Conservation (phyloP, 2,113 vertebrate species). For the Dipodomys merriami region DNA sequence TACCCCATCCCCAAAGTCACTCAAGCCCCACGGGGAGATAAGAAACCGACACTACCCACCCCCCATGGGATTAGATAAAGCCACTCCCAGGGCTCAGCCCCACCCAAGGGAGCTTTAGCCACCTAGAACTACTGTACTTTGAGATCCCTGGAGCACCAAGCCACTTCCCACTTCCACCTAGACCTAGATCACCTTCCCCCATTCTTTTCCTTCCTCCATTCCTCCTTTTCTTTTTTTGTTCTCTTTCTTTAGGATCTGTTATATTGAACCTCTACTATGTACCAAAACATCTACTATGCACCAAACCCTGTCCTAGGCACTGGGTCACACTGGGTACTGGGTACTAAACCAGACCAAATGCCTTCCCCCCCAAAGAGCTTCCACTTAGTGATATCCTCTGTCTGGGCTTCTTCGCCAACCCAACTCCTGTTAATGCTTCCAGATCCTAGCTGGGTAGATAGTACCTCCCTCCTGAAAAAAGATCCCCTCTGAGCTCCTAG, state of each 20-base stretch:
- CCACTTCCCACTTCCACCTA: neutral
- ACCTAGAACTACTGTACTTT: constrained; percentile 10
- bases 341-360: constrained; percentile 41
- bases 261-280: constrained; percentile 19
- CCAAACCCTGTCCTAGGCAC: neutral
- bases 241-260: neutral
- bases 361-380: neutral
- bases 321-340: neutral
- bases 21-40: neutral
- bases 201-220: neutral
- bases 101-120: constrained; percentile 9
- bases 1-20: constrained; percentile 19
- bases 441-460: neutral
- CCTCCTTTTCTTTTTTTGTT: neutral
- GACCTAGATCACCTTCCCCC: neutral
- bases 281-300: neutral
- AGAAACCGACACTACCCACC: constrained; percentile 35
- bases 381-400: constrained; percentile 26
- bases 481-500: neutral
- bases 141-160: constrained; percentile 4
- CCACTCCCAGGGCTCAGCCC: neutral
- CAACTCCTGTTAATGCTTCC: neutral
- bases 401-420: neutral
- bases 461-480: neutral
- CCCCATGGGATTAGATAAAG: constrained; percentile 45